phyloP scores from a whole-genome alignment of 2,113 vertebrate species.

The Lepus timidus region DNA sequence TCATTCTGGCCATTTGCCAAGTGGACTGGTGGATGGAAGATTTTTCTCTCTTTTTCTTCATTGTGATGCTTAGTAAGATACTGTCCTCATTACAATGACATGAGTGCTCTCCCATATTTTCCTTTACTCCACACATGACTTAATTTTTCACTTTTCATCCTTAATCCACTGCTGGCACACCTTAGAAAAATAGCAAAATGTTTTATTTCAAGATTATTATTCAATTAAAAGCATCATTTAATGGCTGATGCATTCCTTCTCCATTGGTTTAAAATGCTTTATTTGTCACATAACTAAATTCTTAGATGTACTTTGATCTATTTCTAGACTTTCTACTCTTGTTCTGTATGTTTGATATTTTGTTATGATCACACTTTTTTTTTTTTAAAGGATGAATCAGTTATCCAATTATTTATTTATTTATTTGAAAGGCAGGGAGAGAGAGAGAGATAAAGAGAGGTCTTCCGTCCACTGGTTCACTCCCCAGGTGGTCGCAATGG shows the following conservation, averaged over 20 bases:
- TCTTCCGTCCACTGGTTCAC: too few species aligned
- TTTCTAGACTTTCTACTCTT: background rate
- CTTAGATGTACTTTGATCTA: background rate
- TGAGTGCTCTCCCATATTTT: background rate
- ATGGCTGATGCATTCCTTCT: background rate
- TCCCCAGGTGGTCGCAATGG: too few species aligned
- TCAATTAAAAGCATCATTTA: background rate
- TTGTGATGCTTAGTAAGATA: background rate
- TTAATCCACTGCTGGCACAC: background rate
- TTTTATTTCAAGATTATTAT: conserved; percentile 33
- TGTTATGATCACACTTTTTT: background rate
- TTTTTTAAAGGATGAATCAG: too few species aligned
- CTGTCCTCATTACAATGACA: background rate
- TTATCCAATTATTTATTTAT: too few species aligned
- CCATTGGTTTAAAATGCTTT: background rate
- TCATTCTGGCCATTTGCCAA: too few species aligned
- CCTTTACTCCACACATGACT: background rate
- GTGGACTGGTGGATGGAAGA: too few species aligned
- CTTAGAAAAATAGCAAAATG: background rate
- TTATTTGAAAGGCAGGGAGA: too few species aligned
- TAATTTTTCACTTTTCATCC: background rate
- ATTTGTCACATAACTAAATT: background rate
- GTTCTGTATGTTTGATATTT: background rate
- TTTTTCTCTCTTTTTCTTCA: background rate
- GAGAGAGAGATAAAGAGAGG: too few species aligned